phyloP scores from a whole-genome alignment of 2,888 invertebrate genomes.

The Deilephila elpenor region DNA sequence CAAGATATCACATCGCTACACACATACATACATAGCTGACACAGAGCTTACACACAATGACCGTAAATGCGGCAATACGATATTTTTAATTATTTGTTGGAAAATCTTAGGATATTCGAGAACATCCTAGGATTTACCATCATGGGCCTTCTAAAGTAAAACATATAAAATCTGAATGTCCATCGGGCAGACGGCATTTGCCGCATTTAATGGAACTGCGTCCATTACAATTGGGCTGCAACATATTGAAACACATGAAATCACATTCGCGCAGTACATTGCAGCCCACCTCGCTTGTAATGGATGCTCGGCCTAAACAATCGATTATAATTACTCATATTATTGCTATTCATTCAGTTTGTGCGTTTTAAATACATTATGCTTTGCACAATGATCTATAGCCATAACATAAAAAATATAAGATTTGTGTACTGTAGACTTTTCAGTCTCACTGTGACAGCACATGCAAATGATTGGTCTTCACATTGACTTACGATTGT shows the following conservation, averaged over 20 bases:
- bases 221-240: not conserved
- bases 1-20: too few species aligned
- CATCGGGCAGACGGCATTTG: not conserved
- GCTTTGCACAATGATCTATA: not conserved
- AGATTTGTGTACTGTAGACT: not conserved
- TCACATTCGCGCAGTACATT: not conserved
- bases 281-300: constrained; percentile 6
- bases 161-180: not conserved
- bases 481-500: too few species aligned
- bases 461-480: not conserved
- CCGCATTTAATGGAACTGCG: not conserved
- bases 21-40: too few species aligned
- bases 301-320: not conserved
- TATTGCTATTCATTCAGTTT: not conserved
- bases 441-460: not conserved
- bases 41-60: too few species aligned
- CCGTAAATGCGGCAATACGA: too few species aligned
- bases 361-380: not conserved
- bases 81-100: too few species aligned
- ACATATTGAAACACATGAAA: not conserved
- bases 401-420: too few species aligned
- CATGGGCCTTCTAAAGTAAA: too few species aligned
- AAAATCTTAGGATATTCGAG: too few species aligned
- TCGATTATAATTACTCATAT: not conserved
- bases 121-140: too few species aligned